Base-by-base conservation (phyloP, 2,888 invertebrate species). In the Cremastinae sp. region DNA sequence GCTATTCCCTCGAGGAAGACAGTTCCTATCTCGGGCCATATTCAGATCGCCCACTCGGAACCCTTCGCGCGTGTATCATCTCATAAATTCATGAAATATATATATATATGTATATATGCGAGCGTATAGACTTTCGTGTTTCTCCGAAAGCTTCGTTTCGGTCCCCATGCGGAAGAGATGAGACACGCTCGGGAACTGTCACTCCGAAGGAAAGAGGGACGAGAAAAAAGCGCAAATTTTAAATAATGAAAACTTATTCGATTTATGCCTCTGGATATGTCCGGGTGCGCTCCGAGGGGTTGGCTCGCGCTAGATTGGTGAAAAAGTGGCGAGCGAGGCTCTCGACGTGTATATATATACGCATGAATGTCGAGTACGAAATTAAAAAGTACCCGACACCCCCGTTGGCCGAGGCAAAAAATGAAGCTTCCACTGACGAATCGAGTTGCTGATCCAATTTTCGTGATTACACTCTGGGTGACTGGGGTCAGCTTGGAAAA, bases 231-330 rank as follows among this genome's bases (percentile, higher is more conserved):
- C 70, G 61, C 28, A 53, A 69, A 58, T 62, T 78, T 79, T 83
- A 82, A 85, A 84, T 85, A 83, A 83, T 84, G 84, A 83, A 86
- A 86, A 84, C 78, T 83, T 81, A 79, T 77, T 78, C 80, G 83
- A 85, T 87, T 83, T 83, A 83, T 84, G 80, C 62, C 62, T 61
- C 51, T 28, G 28, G 43, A 41, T n/a, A n/a, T 38, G 41, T 79
- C 78, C 79, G 80, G 71, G 80, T 78, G 79, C 79, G 82, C 81
- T 78, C 80, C 79, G 78, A 80, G 72, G n/a, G 79, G 81, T 79
- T 79, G 81, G 80, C 79, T 75, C 76, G 78, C 75, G 70, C 77
- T 64, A 56, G 59, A 54, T 74, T 79, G 76, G 51, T 41, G 78
- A 78, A 79, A 75, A 75, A 72, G 68, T 70, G 73, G 75, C 28